phyloP scores from a whole-genome alignment of 2,797 vertebrate species.

The Mormyrops attenuatus region DNA sequence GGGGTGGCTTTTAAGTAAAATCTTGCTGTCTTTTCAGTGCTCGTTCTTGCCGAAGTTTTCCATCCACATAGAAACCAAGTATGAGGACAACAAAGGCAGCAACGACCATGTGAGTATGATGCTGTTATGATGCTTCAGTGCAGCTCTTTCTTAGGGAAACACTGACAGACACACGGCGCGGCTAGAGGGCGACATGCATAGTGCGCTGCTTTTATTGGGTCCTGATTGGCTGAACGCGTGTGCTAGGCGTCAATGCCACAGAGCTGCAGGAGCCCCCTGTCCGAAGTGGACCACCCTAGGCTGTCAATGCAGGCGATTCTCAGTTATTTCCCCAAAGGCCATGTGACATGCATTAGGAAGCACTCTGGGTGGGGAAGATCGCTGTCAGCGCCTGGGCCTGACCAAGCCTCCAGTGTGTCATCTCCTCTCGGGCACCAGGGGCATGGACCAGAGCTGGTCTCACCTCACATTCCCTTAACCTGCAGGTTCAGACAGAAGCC shows the following conservation, averaged over 20 bases:
- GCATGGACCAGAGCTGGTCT: neutral
- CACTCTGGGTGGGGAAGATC: neutral
- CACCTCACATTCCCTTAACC: neutral
- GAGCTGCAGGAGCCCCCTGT: neutral
- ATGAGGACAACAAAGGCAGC: conserved; percentile 26
- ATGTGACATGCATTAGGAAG: neutral
- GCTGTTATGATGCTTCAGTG: neutral
- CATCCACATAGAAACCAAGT: conserved; percentile 28
- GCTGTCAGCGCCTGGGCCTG: neutral
- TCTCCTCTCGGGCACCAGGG: neutral
- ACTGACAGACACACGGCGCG: neutral
- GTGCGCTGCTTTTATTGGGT: neutral
- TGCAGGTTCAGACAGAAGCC: neutral
- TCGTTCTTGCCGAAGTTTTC: conserved; percentile 27
- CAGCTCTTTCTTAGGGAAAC: neutral
- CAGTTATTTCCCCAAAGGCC: neutral
- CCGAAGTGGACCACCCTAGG: neutral
- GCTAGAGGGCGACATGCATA: neutral
- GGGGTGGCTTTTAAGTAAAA: neutral
- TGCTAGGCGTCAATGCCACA: neutral
- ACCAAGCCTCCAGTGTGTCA: neutral
- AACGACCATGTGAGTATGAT: conserved; percentile 24
- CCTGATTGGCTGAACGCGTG: neutral
- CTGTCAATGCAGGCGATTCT: neutral
- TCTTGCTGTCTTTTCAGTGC: conserved; percentile 17